Evolutionary conservation across 2,888 invertebrate species (phyloP).

Genomic region (Papilio demoleus): DNA sequence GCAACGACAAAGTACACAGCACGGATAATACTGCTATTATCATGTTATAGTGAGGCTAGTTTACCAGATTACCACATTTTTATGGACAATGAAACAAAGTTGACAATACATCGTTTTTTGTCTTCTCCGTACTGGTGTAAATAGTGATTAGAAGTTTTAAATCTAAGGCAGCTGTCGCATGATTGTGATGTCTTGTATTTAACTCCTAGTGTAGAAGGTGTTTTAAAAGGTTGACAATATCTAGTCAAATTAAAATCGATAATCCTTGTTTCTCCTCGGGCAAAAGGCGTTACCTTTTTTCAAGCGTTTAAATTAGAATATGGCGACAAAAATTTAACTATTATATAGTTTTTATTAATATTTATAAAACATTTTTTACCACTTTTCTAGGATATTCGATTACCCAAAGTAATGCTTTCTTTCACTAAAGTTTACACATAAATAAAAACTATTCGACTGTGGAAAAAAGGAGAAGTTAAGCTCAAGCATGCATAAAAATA

Average conservation of each 20-base stretch:
- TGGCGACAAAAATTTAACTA: no score
- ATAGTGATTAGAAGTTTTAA: background rate
- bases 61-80: constrained; percentile 7
- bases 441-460: no score
- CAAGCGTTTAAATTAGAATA: no score
- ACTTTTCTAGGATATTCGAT: no score
- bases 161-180: background rate
- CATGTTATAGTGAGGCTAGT: background rate
- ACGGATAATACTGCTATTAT: constrained; percentile 7
- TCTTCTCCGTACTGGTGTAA: background rate
- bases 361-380: no score
- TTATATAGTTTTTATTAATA: no score
- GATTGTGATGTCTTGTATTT: background rate
- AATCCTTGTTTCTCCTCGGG: background rate
- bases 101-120: background rate
- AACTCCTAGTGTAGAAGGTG: no score
- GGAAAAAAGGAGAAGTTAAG: no score
- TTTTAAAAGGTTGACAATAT: background rate
- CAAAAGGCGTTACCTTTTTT: background rate
- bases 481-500: background rate
- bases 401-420: no score
- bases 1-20: constrained; percentile 18
- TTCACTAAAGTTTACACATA: no score
- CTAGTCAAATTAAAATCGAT: background rate
- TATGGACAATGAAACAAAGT: background rate